Conservation (phyloP, 1,140 invertebrate species). For the Eciton burchellii region DNA sequence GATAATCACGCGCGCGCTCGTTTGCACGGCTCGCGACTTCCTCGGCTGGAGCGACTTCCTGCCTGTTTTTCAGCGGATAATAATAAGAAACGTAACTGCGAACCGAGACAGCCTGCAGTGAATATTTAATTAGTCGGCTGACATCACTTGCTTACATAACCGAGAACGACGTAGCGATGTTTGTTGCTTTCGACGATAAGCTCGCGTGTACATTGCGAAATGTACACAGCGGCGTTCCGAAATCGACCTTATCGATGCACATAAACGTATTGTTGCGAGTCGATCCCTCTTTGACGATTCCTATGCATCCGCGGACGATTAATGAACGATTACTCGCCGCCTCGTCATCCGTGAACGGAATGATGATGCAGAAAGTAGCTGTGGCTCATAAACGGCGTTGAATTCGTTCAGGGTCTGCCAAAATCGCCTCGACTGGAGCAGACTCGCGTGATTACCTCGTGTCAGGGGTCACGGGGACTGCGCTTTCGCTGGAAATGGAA, state of each 20-base stretch:
- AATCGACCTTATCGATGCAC: no score
- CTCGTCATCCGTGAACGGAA: background rate
- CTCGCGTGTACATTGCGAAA: background rate
- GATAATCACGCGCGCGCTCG: background rate
- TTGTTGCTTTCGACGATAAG: constrained; percentile 6
- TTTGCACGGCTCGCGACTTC: constrained; percentile 11
- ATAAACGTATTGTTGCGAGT: no score
- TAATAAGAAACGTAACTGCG: constrained; percentile 16
- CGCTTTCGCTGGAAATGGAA: constrained; percentile 3
- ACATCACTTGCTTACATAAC: constrained; percentile 42
- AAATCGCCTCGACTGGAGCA: constrained; percentile 24
- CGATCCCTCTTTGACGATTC: no score
- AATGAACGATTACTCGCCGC: background rate
- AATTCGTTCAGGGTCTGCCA: constrained; percentile 12
- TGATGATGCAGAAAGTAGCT: constrained; percentile 2
- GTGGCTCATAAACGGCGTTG: background rate
- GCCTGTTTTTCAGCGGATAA: background rate
- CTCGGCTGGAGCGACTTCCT: background rate
- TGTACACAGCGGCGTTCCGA: no score
- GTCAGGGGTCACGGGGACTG: constrained; percentile 7
- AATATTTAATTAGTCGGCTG: constrained; percentile 44
- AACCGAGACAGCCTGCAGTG: background rate
- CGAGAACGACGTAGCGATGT: background rate
- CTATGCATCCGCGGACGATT: background rate
- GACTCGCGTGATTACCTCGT: constrained; percentile 16